Percentiles rank a stretch among this genome's conserved stretches.
Evolutionary conservation across 2,888 invertebrate species (phyloP).

Genomic region (Rhagium mordax): DNA sequence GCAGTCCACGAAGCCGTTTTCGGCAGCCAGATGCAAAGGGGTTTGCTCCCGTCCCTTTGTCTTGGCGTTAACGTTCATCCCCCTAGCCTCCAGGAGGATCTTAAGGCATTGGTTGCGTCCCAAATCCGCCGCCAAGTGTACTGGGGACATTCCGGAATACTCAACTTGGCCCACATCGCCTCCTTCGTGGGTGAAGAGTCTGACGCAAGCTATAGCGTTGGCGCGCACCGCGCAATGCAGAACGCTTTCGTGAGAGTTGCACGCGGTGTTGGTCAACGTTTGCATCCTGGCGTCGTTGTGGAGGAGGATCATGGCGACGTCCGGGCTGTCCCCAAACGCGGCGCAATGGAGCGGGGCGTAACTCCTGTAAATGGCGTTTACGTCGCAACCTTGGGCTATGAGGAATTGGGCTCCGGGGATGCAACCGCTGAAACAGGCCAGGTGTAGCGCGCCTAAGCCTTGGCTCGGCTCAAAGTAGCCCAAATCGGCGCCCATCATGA

Average conservation of each 20-base stretch:
- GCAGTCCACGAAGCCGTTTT: constrained; percentile 87
- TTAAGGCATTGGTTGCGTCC: constrained; percentile 82
- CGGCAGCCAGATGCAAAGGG: constrained; percentile 88
- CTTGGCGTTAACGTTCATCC: constrained; percentile 79
- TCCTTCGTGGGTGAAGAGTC: constrained; percentile 82
- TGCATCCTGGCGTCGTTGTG: constrained; percentile 79
- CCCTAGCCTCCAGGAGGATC: constrained; percentile 81
- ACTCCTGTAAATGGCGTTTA: constrained; percentile 79
- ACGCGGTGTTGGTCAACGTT: constrained; percentile 75
- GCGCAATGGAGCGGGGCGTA: constrained; percentile 91
- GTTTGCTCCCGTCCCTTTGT: constrained; percentile 84
- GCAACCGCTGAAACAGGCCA: constrained; percentile 84
- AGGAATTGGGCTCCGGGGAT: constrained; percentile 79
- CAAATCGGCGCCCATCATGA: constrained; percentile 60
- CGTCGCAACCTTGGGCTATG: constrained; percentile 78
- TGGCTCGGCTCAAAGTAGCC: constrained; percentile 78
- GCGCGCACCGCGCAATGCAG: constrained; percentile 90
- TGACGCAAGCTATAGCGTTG: constrained; percentile 84
- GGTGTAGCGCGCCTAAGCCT: constrained; percentile 83
- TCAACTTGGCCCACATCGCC: constrained; percentile 84
- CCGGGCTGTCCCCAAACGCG: constrained; percentile 88
- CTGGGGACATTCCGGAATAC: constrained; percentile 85
- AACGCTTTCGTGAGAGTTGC: constrained; percentile 80
- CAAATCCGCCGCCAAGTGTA: constrained; percentile 86
- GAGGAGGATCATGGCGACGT: constrained; percentile 84